Evolutionary conservation across 2,113 vertebrate species (phyloP).

Genomic region (Nannospalax galili): DNA sequence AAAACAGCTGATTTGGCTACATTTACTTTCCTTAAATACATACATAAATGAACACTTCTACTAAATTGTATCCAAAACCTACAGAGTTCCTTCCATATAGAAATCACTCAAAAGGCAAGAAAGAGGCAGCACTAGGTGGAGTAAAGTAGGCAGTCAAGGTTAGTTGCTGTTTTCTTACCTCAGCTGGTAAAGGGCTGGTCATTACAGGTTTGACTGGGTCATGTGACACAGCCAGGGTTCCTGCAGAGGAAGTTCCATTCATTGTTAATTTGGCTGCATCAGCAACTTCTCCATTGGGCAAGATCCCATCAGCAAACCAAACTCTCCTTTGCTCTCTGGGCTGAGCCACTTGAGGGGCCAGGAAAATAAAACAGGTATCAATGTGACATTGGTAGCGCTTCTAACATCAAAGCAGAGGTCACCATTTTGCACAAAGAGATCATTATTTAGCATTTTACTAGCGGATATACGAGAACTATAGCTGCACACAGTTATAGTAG

Average conservation of each 20-base stretch:
- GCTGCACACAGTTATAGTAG: not conserved
- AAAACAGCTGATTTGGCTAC: constrained; percentile 17
- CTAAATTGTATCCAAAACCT: not conserved
- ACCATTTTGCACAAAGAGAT: constrained; percentile 62
- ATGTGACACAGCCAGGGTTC: constrained; percentile 88
- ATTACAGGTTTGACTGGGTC: constrained; percentile 90
- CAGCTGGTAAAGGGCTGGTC: constrained; percentile 86
- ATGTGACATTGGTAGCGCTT: constrained; percentile 63
- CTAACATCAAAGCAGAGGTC: constrained; percentile 64
- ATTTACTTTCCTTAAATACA: constrained; percentile 5
- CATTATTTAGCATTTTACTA: constrained; percentile 53
- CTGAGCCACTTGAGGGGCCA: constrained; percentile 85
- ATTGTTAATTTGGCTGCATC: constrained; percentile 92
- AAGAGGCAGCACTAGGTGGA: not conserved
- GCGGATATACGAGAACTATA: constrained; percentile 55
- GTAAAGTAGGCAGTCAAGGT: not conserved
- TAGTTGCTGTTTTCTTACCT: constrained; percentile 85
- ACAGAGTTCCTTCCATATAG: not conserved
- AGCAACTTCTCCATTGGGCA: constrained; percentile 95
- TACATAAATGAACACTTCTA: not conserved
- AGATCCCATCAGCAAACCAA: constrained; percentile 97
- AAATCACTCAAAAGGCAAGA: constrained; percentile 25
- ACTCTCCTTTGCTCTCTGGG: constrained; percentile 96
- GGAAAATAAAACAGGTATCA: constrained; percentile 74
- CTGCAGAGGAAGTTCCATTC: constrained; percentile 88